Percentiles rank a stretch among this genome's conserved stretches.
These are phyloP conservation scores for Shargacucullia verbasci DNA, from an alignment of 2,888 invertebrate genomes.

Conservation along the genomic window DNA sequence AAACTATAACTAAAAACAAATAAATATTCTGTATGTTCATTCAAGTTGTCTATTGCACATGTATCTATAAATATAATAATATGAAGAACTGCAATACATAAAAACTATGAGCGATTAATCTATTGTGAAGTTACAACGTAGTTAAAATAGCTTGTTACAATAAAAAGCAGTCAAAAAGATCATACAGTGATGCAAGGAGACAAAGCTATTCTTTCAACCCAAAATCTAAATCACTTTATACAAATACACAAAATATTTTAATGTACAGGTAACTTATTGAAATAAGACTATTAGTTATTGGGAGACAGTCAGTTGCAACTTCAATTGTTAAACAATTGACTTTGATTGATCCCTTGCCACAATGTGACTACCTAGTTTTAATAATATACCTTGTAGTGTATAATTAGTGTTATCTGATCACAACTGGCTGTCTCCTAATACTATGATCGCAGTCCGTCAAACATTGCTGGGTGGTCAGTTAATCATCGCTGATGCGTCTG, in stretches of 20 bases:
- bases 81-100: neutral
- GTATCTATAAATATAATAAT: neutral
- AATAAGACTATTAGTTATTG: conserved; percentile 22
- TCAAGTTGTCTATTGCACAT: conserved; percentile 19
- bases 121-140: conserved; percentile 12
- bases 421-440: conserved; percentile 41
- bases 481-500: conserved; percentile 77
- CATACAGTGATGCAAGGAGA: conserved; percentile 23
- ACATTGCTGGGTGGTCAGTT: conserved; percentile 17
- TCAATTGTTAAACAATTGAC: conserved; percentile 34
- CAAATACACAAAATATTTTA: conserved; percentile 42
- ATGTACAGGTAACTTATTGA: conserved; percentile 50
- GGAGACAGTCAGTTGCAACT: conserved; percentile 42
- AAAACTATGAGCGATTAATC: neutral
- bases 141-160: conserved; percentile 6
- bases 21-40: conserved; percentile 3
- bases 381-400: conserved; percentile 23
- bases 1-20: neutral
- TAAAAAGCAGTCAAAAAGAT: conserved; percentile 33
- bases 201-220: conserved; percentile 24
- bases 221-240: conserved; percentile 46
- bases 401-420: conserved; percentile 3
- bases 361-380: conserved; percentile 20
- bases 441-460: conserved; percentile 19
- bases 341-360: conserved; percentile 45